phyloP scores from a whole-genome alignment of 2,888 invertebrate species.

The Embidobia sp. region DNA sequence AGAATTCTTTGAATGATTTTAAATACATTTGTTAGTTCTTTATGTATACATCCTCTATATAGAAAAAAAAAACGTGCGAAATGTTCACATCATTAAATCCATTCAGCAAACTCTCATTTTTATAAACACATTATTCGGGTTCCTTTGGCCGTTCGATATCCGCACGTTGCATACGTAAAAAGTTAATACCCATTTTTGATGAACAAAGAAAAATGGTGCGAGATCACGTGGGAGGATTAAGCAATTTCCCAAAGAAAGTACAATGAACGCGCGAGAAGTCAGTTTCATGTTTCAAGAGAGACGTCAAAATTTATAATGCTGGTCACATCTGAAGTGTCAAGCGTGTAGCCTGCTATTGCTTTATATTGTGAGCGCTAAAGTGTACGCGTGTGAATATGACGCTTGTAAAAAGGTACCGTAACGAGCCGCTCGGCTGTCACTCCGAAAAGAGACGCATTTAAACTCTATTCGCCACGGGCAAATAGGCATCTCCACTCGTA shows the following conservation, averaged over 20 bases:
- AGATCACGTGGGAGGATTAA: slow-evolving; percentile 49
- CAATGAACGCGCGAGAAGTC: slow-evolving; percentile 41
- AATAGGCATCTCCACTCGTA: slow-evolving; percentile 31
- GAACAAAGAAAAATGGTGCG: slow-evolving; percentile 25
- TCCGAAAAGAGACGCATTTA: slow-evolving; percentile 61
- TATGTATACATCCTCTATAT: too few species aligned
- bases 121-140: too few species aligned
- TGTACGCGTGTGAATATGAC: slow-evolving; percentile 66
- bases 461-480: slow-evolving; percentile 60
- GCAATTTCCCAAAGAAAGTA: slow-evolving; percentile 48
- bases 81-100: too few species aligned
- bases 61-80: too few species aligned
- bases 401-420: slow-evolving; percentile 62
- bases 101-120: too few species aligned
- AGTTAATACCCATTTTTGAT: slow-evolving; percentile 17
- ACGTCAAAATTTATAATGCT: slow-evolving; percentile 58
- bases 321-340: slow-evolving; percentile 57
- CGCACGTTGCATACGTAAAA: too few species aligned
- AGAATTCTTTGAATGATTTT: too few species aligned
- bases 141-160: background rate
- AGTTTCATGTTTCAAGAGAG: slow-evolving; percentile 58
- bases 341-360: slow-evolving; percentile 50
- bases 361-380: slow-evolving; percentile 52
- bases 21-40: too few species aligned
- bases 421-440: slow-evolving; percentile 61